Evolutionary conservation across 2,113 vertebrate genomes (phyloP).

Genomic region (Limnothrissa miodon): DNA sequence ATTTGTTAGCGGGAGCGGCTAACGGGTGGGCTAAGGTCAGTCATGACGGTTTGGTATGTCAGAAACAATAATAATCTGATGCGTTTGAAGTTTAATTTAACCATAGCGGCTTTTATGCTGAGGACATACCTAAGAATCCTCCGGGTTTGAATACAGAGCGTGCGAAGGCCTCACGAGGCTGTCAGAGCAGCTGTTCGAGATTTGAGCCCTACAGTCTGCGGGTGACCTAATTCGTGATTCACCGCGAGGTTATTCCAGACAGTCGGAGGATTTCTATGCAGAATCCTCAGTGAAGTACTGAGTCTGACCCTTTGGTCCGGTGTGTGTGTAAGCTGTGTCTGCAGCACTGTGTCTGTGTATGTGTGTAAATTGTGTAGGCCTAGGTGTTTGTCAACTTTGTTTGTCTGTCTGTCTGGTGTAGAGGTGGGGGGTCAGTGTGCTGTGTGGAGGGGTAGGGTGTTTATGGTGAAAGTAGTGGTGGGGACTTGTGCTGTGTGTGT

Average conservation of each 20-base stretch:
- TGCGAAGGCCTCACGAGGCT: neutral
- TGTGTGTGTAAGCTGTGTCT: too few species aligned
- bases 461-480: too few species aligned
- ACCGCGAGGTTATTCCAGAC: neutral
- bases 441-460: too few species aligned
- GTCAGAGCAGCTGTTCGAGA: neutral
- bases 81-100: neutral
- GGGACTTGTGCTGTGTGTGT: too few species aligned
- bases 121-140: neutral
- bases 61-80: neutral
- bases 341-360: too few species aligned
- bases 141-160: neutral
- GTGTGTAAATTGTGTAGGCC: too few species aligned
- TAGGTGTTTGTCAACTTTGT: too few species aligned
- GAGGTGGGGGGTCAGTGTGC: too few species aligned
- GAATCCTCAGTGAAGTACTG: neutral
- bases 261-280: neutral
- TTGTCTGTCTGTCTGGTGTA: too few species aligned
- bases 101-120: neutral
- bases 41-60: neutral
- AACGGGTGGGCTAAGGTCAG: neutral
- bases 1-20: neutral
- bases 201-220: neutral
- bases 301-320: neutral
- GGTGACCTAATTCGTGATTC: conserved; percentile 4